Base-by-base conservation (phyloP, 2,888 invertebrate genomes). In the Clanis bilineata region DNA sequence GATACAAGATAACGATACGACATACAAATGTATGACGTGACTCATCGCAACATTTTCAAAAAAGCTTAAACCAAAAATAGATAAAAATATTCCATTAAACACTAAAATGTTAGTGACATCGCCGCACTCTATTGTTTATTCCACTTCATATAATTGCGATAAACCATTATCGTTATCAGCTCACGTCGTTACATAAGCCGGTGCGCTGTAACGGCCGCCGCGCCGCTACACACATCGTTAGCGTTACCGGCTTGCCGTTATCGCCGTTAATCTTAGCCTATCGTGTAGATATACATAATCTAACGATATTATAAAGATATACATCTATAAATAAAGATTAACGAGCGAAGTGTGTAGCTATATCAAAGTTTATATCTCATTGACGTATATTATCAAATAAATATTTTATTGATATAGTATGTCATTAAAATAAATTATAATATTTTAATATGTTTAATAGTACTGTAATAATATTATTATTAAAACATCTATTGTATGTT, bases 211-310 rank as follows among this genome's bases (percentile, higher is more conserved):
- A 81, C 82, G 82, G 74, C 77, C 77, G 75, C 75, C 78, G 81
- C 77, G 75, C 77, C 56, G 58, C 51, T n/a, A 51, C 65, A 64
- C 36, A 68, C 57, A 65, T 71, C 77, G 79, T 77, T 76, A 72
- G 72, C 72, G 69, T 67, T 75, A 74, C 73, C 79, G 73, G 77
- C 69, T 76, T 77, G 74, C 74, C 82, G 80, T 83, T 82, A 81
- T 74, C 73, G 61, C 58, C 58, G 43, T 54, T 57, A 57, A 61
- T 57, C 43, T 43, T 39, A 32, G 59, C 66, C 62, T 62, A 60
- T 44, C 32, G 59, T 70, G 70, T 65, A 62, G 63, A 63, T 65
- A 62, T 32, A 61, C 23, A 21, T 62, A 62, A 59, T 62, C 43
- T 54, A 12, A 6, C 25, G 43, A 38, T 54, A 41, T 57, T 54